These are phyloP conservation scores for Colinus virginianus DNA, from an alignment of 2,113 vertebrate genomes.

Conservation along the genomic window DNA sequence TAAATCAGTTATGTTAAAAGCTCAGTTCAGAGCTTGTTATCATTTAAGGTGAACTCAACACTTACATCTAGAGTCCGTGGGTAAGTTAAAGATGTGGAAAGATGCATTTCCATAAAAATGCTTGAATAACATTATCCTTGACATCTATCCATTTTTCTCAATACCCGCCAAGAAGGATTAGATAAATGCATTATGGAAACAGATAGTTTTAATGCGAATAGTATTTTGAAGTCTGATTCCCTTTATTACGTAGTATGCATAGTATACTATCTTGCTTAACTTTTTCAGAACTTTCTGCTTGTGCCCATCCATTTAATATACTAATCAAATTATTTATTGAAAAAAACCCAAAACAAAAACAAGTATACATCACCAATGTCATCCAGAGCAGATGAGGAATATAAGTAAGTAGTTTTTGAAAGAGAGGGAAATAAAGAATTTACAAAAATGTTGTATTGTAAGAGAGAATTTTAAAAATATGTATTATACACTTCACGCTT, in stretches of 20 bases:
- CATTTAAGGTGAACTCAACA: not conserved
- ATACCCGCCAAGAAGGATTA: not conserved
- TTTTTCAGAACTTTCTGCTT: not conserved
- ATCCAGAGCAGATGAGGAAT: not conserved
- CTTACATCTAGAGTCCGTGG: not conserved
- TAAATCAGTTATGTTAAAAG: not conserved
- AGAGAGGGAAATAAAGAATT: not conserved
- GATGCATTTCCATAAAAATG: not conserved
- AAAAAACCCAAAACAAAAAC: not conserved
- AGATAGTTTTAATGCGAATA: not conserved
- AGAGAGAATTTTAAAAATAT: not conserved
- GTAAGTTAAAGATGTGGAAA: not conserved
- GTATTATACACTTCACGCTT: not conserved
- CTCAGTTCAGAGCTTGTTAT: not conserved
- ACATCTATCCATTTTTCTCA: not conserved
- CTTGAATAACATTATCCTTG: not conserved
- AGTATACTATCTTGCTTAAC: not conserved
- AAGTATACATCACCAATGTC: not conserved
- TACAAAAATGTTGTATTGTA: not conserved
- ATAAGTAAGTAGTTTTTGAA: not conserved
- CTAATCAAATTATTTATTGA: not conserved
- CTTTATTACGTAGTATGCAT: not conserved
- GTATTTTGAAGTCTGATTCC: not conserved
- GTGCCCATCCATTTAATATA: not conserved
- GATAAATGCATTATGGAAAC: not conserved